phyloP scores from a whole-genome alignment of 2,888 invertebrate genomes.

The Aphodius granarius region DNA sequence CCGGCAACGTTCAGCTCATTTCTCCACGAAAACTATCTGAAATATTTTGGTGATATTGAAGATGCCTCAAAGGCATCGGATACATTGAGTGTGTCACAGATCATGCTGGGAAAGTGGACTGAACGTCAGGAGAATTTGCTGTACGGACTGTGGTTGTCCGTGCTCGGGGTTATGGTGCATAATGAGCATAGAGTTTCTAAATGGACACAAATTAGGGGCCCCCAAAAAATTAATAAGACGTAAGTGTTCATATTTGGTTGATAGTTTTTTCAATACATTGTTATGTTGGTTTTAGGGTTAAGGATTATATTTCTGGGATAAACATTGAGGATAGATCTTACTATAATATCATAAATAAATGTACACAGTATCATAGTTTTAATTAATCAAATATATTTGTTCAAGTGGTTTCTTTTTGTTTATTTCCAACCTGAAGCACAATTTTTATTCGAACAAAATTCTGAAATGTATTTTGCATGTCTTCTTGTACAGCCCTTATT shows the following conservation, averaged over 20 bases:
- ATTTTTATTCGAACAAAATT: slow-evolving; percentile 46
- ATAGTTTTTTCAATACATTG: not conserved
- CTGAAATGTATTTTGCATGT: slow-evolving; percentile 49
- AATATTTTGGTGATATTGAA: slow-evolving; percentile 69
- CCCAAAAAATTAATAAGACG: slow-evolving; percentile 42
- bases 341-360: slow-evolving; percentile 41
- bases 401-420: slow-evolving; percentile 14
- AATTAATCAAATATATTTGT: slow-evolving; percentile 21
- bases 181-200: slow-evolving; percentile 69
- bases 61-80: slow-evolving; percentile 64
- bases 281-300: slow-evolving; percentile 25
- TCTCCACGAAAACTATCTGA: slow-evolving; percentile 73
- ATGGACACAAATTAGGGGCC: slow-evolving; percentile 73
- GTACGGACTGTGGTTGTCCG: slow-evolving; percentile 65
- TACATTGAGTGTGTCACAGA: slow-evolving; percentile 71
- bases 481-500: slow-evolving; percentile 54
- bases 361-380: slow-evolving; percentile 14
- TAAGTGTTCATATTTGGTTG: slow-evolving; percentile 28
- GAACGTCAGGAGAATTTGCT: slow-evolving; percentile 44
- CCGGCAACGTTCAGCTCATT: slow-evolving; percentile 69
- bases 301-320: slow-evolving; percentile 22
- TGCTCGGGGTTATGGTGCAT: slow-evolving; percentile 71
- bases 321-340: slow-evolving; percentile 42
- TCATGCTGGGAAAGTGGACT: slow-evolving; percentile 68
- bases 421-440: slow-evolving; percentile 36